Conservation (phyloP, 2,888 invertebrate genomes). For the Pheosia gnoma region DNA sequence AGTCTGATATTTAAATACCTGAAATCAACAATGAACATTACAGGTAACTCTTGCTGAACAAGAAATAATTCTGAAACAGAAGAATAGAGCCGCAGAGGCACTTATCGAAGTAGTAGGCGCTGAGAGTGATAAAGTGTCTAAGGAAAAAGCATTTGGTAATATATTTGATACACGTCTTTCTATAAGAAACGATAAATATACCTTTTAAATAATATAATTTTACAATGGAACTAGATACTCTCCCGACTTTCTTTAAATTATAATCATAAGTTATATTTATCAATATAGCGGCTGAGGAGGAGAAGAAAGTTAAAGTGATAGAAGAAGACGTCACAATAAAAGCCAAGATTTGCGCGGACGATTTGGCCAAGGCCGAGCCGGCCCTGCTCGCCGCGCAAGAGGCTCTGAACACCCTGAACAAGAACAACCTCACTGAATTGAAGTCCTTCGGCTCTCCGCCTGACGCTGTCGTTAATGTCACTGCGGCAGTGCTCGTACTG, state of each 20-base stretch:
- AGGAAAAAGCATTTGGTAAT: slow-evolving; percentile 91
- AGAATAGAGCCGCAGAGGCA: slow-evolving; percentile 95
- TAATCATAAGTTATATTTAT: not conserved
- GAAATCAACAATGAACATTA: not conserved
- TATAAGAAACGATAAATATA: not conserved
- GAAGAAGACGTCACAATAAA: slow-evolving; percentile 94
- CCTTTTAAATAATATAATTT: no score
- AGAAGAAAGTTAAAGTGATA: slow-evolving; percentile 94
- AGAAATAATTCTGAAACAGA: slow-evolving; percentile 92
- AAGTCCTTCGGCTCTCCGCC: slow-evolving; percentile 97
- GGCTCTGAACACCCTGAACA: slow-evolving; percentile 96
- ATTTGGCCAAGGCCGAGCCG: slow-evolving; percentile 95
- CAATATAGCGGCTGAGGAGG: slow-evolving; percentile 89
- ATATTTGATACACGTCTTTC: not conserved
- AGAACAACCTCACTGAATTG: slow-evolving; percentile 96
- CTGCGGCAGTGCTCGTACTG: slow-evolving; percentile 94
- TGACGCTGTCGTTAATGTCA: slow-evolving; percentile 93
- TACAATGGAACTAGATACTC: not conserved
- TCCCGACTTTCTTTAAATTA: no score
- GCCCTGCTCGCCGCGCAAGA: slow-evolving; percentile 94
- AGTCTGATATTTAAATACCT: slow-evolving; percentile 5
- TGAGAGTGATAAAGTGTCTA: slow-evolving; percentile 95
- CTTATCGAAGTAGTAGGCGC: slow-evolving; percentile 93
- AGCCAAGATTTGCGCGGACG: slow-evolving; percentile 93
- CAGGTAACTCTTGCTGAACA: slow-evolving; percentile 86